phyloP scores from a whole-genome alignment of 92 coral and sea anemone genomes.

The Phenganax subtilis region DNA sequence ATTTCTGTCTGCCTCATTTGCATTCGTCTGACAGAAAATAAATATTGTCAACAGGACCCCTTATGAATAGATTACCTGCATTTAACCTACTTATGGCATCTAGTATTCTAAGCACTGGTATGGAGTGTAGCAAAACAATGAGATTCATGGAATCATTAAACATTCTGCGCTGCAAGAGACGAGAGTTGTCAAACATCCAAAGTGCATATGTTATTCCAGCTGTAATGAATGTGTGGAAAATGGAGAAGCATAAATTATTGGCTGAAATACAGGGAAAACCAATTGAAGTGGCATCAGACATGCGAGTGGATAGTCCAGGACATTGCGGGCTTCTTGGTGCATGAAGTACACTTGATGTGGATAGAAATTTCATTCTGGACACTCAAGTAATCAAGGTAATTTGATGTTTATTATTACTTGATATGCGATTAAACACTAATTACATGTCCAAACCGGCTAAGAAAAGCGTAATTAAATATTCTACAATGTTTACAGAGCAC shows the following conservation, averaged over 20 bases:
- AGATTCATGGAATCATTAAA: slow-evolving; percentile 40
- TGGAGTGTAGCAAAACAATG: too few species aligned
- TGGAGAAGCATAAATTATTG: slow-evolving; percentile 7
- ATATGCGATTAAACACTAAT: background rate
- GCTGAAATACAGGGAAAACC: slow-evolving; percentile 32
- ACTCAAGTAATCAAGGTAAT: slow-evolving; percentile 42
- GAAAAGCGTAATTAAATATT: background rate
- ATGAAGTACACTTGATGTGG: slow-evolving; percentile 33
- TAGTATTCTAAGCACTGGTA: too few species aligned
- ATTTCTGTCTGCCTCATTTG: too few species aligned
- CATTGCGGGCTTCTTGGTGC: slow-evolving; percentile 38
- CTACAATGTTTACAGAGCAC: slow-evolving; percentile 20
- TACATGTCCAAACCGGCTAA: background rate
- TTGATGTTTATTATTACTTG: background rate
- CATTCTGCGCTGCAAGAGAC: slow-evolving; percentile 25
- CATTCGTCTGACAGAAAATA: too few species aligned
- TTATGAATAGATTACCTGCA: too few species aligned
- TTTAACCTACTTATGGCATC: too few species aligned
- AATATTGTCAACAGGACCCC: too few species aligned
- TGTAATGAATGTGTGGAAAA: slow-evolving; percentile 37
- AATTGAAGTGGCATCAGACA: slow-evolving; percentile 34
- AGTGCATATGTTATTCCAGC: slow-evolving; percentile 24
- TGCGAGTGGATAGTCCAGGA: slow-evolving; percentile 49
- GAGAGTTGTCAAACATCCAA: slow-evolving; percentile 37
- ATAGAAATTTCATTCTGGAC: slow-evolving; percentile 37